phyloP scores from a whole-genome alignment of 23 tunicate genomes.

The Corella eumyota region DNA sequence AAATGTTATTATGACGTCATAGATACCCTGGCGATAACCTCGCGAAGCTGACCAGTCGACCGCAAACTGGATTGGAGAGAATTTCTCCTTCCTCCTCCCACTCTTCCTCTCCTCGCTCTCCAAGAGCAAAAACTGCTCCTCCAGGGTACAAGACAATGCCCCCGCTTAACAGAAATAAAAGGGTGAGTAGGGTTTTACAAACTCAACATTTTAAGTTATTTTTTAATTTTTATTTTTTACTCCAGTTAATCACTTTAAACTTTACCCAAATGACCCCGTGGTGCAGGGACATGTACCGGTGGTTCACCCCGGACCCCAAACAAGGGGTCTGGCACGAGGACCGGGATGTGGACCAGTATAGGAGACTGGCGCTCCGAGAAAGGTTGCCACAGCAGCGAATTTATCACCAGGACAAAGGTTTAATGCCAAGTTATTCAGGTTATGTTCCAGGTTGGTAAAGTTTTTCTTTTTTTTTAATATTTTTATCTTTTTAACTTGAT shows the following conservation, averaged over 20 bases:
- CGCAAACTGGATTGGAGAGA: neutral
- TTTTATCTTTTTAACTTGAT: neutral
- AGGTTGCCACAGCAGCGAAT: constrained; percentile 48
- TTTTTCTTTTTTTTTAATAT: neutral
- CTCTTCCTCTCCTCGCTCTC: constrained; percentile 32
- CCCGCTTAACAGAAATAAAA: constrained; percentile 26
- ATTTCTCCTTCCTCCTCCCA: constrained; percentile 19
- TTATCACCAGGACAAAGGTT: constrained; percentile 48
- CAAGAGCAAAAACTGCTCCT: constrained; percentile 67
- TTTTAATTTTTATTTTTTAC: too few species aligned
- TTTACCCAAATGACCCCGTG: constrained; percentile 77
- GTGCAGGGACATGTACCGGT: constrained; percentile 86
- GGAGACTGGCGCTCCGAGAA: constrained; percentile 35
- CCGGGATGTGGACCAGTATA: constrained; percentile 52
- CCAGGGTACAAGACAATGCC: constrained; percentile 72
- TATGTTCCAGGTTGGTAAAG: constrained; percentile 60
- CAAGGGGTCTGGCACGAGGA: constrained; percentile 79
- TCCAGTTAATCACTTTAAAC: constrained; percentile 65
- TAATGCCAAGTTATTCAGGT: constrained; percentile 74
- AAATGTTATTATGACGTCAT: too few species aligned
- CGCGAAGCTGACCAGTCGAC: constrained; percentile 10
- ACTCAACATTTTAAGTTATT: too few species aligned
- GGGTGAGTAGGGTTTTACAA: too few species aligned
- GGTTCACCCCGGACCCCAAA: constrained; percentile 85
- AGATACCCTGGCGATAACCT: constrained; percentile 6